Evolutionary conservation across 2,888 invertebrate species (phyloP).

Genomic region (Sphinx pinastri): DNA sequence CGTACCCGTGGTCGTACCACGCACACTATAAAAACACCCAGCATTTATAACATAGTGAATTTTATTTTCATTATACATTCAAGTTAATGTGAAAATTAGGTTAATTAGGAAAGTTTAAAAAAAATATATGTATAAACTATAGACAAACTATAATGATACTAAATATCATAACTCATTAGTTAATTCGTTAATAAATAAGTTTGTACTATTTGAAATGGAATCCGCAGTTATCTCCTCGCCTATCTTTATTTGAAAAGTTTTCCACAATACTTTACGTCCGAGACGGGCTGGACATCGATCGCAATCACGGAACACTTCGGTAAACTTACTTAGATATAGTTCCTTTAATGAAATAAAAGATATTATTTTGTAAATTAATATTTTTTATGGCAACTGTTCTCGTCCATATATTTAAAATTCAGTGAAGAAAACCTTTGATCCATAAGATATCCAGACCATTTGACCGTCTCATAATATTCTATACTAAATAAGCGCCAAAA

Average conservation of each 20-base stretch:
- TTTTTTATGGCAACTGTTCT: not conserved
- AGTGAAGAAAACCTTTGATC: no score
- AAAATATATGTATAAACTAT: not conserved
- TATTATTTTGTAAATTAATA: not conserved
- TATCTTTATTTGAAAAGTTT: conserved; percentile 21
- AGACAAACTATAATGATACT: no score
- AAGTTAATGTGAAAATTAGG: no score
- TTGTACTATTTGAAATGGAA: not conserved
- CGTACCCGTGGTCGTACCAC: no score
- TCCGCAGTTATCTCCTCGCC: conserved; percentile 13
- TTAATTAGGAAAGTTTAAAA: no score
- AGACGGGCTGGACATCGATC: conserved; percentile 19
- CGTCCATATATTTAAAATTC: no score
- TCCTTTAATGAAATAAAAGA: not conserved
- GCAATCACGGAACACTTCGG: conserved; percentile 15
- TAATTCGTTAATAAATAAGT: not conserved
- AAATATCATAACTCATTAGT: not conserved
- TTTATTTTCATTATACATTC: no score
- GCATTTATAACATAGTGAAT: no score
- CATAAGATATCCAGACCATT: no score
- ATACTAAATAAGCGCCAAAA: no score
- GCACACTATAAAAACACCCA: no score
- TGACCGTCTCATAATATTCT: no score
- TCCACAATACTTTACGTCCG: conserved; percentile 21
- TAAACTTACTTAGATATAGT: not conserved